Evolutionary conservation across 2,113 vertebrate genomes (phyloP).

Genomic region (Todiramphus saurophagus): DNA sequence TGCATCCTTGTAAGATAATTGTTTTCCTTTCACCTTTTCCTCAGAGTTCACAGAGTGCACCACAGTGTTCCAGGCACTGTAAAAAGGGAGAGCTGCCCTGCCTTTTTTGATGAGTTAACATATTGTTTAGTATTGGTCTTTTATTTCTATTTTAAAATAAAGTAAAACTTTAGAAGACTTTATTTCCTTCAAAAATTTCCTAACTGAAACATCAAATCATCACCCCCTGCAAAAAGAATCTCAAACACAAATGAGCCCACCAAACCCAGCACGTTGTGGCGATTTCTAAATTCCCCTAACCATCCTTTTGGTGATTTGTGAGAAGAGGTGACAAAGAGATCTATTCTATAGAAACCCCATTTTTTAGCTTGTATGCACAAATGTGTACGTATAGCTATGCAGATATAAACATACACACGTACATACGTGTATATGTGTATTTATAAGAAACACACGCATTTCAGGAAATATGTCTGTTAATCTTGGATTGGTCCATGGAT

Average conservation of each 20-base stretch:
- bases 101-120: neutral
- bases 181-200: neutral
- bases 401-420: fast-evolving
- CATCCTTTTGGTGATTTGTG: neutral
- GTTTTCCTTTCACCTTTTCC: neutral
- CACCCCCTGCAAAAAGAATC: neutral
- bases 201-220: neutral
- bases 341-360: fast-evolving
- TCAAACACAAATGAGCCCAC: neutral
- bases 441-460: fast-evolving
- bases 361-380: neutral
- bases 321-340: neutral
- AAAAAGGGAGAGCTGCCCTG: neutral
- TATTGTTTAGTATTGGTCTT: neutral
- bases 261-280: neutral
- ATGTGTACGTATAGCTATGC: neutral
- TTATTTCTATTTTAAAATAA: neutral
- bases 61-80: neutral
- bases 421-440: fast-evolving
- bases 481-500: fast-evolving
- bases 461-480: neutral
- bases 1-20: neutral
- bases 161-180: neutral
- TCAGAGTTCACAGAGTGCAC: neutral
- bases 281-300: neutral